phyloP scores from a whole-genome alignment of 2,797 vertebrate genomes.

The Taeniopygia guttata region DNA sequence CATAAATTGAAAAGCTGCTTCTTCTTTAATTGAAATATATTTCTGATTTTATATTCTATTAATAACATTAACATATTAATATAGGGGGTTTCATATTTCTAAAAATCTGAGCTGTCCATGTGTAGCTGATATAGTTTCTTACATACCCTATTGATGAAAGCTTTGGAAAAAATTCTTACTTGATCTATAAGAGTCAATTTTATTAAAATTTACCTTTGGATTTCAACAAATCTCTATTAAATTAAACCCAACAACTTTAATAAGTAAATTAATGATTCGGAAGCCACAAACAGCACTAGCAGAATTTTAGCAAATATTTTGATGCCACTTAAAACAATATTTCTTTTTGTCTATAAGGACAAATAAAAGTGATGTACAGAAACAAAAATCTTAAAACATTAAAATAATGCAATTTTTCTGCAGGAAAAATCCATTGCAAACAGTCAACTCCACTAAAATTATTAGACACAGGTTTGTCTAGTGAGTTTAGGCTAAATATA shows the following conservation, averaged over 20 bases:
- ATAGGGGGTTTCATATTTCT: neutral
- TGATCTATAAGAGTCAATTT: neutral
- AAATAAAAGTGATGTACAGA: neutral
- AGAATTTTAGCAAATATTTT: constrained; percentile 12
- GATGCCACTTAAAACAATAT: neutral
- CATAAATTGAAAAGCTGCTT: neutral
- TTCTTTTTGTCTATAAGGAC: neutral
- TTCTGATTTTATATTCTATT: neutral
- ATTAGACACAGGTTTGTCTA: neutral
- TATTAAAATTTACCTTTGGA: neutral
- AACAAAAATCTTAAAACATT: neutral
- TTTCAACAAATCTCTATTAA: neutral
- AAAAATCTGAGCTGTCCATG: neutral
- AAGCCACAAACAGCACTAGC: neutral
- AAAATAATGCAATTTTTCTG: neutral
- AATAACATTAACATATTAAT: no score
- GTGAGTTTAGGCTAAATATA: neutral
- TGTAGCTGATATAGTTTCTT: neutral
- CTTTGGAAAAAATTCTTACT: neutral
- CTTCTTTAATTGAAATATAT: neutral
- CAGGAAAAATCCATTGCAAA: neutral
- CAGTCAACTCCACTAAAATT: neutral
- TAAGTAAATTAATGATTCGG: neutral
- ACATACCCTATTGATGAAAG: neutral
- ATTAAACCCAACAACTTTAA: neutral